These are phyloP conservation scores for Thryonomys swinderianus DNA, from an alignment of 2,113 vertebrate genomes.

Conservation along the genomic window DNA sequence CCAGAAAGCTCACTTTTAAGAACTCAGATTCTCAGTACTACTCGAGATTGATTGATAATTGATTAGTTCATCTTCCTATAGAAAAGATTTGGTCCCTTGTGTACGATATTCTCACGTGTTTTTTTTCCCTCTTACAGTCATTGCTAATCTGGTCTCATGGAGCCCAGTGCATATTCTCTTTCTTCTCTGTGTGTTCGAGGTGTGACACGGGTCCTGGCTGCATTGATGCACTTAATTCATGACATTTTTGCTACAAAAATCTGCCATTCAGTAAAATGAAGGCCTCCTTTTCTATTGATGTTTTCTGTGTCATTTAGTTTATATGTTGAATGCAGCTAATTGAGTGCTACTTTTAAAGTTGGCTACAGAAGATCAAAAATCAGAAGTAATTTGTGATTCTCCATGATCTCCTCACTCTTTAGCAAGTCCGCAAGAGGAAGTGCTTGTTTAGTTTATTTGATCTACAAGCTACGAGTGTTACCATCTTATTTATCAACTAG, in stretches of 20 bases:
- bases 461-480: neutral
- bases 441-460: neutral
- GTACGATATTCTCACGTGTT: neutral
- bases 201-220: neutral
- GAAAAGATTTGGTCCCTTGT: too few species aligned
- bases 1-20: neutral
- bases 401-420: neutral
- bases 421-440: neutral
- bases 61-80: neutral
- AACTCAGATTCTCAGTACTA: neutral
- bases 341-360: neutral
- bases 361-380: neutral
- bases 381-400: neutral
- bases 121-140: neutral
- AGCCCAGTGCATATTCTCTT: too few species aligned
- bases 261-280: neutral
- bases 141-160: neutral
- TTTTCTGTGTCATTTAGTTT: neutral
- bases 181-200: neutral
- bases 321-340: neutral
- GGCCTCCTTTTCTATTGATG: neutral
- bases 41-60: neutral
- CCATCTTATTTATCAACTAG: neutral
- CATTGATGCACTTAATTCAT: too few species aligned
- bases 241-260: neutral